Base-by-base conservation (phyloP, 2,113 vertebrate species). In the Cardinalis cardinalis region DNA sequence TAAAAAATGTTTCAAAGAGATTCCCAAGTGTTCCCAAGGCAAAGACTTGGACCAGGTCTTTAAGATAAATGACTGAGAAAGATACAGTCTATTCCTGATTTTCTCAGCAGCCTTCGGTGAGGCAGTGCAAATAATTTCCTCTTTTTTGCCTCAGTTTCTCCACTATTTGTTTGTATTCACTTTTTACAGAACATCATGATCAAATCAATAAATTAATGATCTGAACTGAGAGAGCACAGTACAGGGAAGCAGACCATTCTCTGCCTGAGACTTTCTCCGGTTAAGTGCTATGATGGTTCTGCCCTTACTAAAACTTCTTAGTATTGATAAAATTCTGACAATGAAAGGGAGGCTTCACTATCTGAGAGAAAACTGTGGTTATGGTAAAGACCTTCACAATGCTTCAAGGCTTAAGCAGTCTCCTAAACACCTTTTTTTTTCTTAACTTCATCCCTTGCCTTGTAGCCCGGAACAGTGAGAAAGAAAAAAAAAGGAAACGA, bases 401-500 rank as follows among this genome's bases (percentile, higher is more conserved):
- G 59, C 13, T 65, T 72, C 24, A 31, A 72, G 58, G 38, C 69
- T 64, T 80, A 70, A 80, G 26, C 31, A 88, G 60, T 44, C 28
- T 79, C 29, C 38, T 53, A 66, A 61, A 63, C 18, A 73, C 21
- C 44, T 32, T 28, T 20, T 20, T 59, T 56, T 43, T 52, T 80
- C n/a, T 36, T 17, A 55, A 40, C 21, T 69, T 11, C 41, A 7
- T 59, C 29, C 36, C 14, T 46, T 43, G 53, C 46, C 87, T 71
- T 55, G 43, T 16, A 82, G 41, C 32, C 48, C 0, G 4, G 65
- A 87, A 90, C 6, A 81, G 34, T 66, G 60, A 29, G 49, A 73
- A 93, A 94, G 46, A 53, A n/a, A 92, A 93, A 93, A 92, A 94
- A 85, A 85, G 18, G 87, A 91, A 81, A 87, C 15, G 17, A 80